Base-by-base conservation (phyloP, 2,797 vertebrate species). In the Mustela erminea region DNA sequence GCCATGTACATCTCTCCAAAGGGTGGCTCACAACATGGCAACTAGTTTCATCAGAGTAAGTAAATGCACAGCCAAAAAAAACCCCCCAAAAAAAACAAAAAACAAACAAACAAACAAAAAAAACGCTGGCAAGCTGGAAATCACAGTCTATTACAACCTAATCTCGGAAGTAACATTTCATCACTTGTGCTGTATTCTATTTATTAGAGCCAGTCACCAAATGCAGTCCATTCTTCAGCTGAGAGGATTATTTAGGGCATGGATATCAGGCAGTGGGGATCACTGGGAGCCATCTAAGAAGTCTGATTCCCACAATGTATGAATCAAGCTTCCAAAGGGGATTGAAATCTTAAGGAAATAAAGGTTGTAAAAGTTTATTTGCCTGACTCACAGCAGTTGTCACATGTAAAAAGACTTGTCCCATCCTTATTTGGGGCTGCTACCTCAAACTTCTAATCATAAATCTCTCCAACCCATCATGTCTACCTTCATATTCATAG, bases 401-500 rank as follows among this genome's bases (percentile, higher is more conserved):
- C 46, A 46, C 38, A 70, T 72, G n/a, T 70, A 35, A 80, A 72
- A 89, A 84, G n/a, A 32, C 17, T 23, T 25, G 14, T 25, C 0
- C 43, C 4, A 38, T 75, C 7, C 81, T 91, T 49, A 21, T 72
- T 46, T 60, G 25, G 17, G 2, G 35, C 35, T 86, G 54, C 15
- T 78, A 35, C n/a, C 80, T 77, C 46, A 92, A 46, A 92, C 5
- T 91, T 72, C 32, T 77, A 29, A 72, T 97, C 81, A 95, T 25
- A 72, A 41, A 87, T 56, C 43, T 86, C 64, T 92, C 12, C 38
- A 87, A 18, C 4, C 17, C 64, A 54, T 74, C 52, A 15, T 13
- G 23, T 82, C 25, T 5, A 60, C 17, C 41, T 52, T 94, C 38
- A 10, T 46, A 49, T 14, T 75, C 58, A 66, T 20, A 52, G 14